A percentile compares a stretch with the other conserved stretches of the same genome.
phyloP scores from a whole-genome alignment of 2,113 vertebrate genomes.

The Nothoprocta pentlandii region DNA sequence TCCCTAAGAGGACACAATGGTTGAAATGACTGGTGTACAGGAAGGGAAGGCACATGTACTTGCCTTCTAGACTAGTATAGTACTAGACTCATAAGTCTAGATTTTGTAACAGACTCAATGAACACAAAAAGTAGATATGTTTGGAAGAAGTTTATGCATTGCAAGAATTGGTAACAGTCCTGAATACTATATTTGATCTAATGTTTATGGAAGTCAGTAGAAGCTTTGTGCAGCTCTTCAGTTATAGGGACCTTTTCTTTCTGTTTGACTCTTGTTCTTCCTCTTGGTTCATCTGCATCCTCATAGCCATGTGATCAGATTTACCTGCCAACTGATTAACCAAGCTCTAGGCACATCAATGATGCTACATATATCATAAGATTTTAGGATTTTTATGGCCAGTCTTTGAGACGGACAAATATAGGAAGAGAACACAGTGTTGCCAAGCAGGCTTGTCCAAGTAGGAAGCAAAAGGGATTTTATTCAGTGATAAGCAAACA shows the following conservation, averaged over 20 bases:
- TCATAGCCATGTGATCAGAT: not conserved
- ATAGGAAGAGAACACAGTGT: not conserved
- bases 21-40: not conserved
- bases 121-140: not conserved
- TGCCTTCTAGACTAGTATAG: not conserved
- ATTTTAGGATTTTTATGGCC: not conserved
- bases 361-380: not conserved
- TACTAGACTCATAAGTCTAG: not conserved
- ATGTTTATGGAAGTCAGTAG: not conserved
- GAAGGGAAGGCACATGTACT: not conserved
- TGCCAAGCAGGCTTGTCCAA: not conserved
- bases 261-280: not conserved
- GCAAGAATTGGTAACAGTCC: not conserved
- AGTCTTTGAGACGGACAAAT: not conserved
- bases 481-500: not conserved
- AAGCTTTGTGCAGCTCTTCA: not conserved
- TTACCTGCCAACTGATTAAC: not conserved
- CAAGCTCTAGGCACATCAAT: not conserved
- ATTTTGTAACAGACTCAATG: not conserved
- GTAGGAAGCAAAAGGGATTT: not conserved
- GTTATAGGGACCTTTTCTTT: not conserved
- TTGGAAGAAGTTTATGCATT: rapidly evolving
- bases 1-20: not conserved
- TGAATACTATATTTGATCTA: not conserved
- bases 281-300: not conserved